Base-by-base conservation (phyloP, 1,140 invertebrate species). In the Heterodera carotae region DNA sequence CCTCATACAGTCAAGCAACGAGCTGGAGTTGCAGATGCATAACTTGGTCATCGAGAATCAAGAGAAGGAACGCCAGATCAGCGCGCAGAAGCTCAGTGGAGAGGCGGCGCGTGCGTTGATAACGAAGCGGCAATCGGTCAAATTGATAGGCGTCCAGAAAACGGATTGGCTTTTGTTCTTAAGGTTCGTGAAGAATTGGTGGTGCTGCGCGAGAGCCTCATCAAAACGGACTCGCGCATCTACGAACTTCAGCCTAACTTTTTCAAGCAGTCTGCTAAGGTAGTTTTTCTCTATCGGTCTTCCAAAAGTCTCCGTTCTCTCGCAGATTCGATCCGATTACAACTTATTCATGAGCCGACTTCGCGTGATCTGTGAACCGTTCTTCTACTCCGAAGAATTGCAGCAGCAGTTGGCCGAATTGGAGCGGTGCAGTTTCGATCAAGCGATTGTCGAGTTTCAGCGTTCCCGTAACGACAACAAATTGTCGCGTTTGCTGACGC, bases 31-130 rank as follows among this genome's bases (percentile, higher is more conserved):
- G 29, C 39, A 31, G 7, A 34, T 36, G 2, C 4, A 10, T 10
- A 31, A 2, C 18, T 31, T 79, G 34, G 27, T 39, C n/a, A n/a
- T 34, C 5, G 43, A 75, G 10, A 79, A 73, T 27, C 18, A 31
- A 22, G 64, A 62, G 34, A 79, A 81, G 39, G 78, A 79, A 34
- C 15, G 56, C 6, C 15, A 31, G 31, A 79, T 79, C 66, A 31
- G 33, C 25, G 43, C 22, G 18, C 78, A 79, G 39, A 60, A 76
- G 22, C 69, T 79, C 27, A 79, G 76, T 39, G 78, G 79, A 1
- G 79, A 79, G 5, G 53, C 81, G 31, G 78, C 78, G 36, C 78
- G 78, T 12, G 31, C 27, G n/a, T 33, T 78, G 36, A 2, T 67
- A 18, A 5, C 43, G 7, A 77, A 53, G 22, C 77, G 71, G 2